Evolutionary conservation across 2,888 invertebrate species (phyloP), one percentile per base, ranked within the genome.

Genomic region (Aquatica leii): DNA sequence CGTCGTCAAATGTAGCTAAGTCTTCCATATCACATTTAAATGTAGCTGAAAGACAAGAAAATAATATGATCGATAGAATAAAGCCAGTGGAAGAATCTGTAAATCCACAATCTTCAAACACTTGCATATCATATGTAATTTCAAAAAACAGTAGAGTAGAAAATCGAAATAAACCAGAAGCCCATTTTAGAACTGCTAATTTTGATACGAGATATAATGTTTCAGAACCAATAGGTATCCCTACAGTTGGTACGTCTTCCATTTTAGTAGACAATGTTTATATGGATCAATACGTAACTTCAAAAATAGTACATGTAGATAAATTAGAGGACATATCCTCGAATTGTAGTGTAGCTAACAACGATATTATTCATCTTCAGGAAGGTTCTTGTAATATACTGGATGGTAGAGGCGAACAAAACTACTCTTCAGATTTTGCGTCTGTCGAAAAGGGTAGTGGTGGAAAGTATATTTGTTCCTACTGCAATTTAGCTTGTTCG

Each of bases 401-500:
- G 1, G 50, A 50, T 31, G 14, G 6, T 15, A 54, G 46, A 52
- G 35, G 11, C 52, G 62, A 70, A 56, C 69, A 73, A 46, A 74
- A 71, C 31, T 54, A 71, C 34, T 17, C 52, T 35, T 21, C 48
- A 8, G 56, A 49, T n/a, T 12, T 64, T 57, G 57, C 72, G 71
- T 64, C 69, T 17, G 65, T 74, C 4, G 75, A 78, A 57, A 81
- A 81, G 64, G 70, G 76, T 53, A 58, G 74, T 4, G 78, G 76
- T 66, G 93, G 91, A 55, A 90, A 92, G 72, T 90, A 95, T 82
- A 87, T 92, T 70, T 96, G 96, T 80, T 90, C 91, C 9, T 95
- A 92, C 81, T 96, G 96, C 84, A 92, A 91, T 81, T 84, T 94
- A 79, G 89, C 90, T 70, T 96, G 95, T 84, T 92, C 95, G 75